These are phyloP conservation scores for Zosterops borbonicus DNA, from an alignment of 2,113 vertebrate species.

Conservation along the genomic window DNA sequence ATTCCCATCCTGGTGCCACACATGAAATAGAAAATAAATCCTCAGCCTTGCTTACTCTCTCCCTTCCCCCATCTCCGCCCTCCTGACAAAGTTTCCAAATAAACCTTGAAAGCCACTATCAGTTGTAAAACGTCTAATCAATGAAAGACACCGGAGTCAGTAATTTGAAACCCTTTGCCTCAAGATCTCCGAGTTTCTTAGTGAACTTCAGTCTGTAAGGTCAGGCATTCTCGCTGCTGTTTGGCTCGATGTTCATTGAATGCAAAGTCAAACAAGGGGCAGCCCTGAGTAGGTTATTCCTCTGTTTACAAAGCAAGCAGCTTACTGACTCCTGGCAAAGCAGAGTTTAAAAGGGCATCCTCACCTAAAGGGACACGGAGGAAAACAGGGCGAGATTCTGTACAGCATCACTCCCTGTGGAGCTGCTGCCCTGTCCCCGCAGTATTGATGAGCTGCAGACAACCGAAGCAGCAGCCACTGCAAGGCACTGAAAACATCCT, in stretches of 20 bases:
- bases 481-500: neutral
- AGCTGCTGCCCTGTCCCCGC: neutral
- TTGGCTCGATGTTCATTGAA: constrained; percentile 32
- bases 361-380: neutral
- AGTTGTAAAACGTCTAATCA: constrained; percentile 35
- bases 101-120: constrained; percentile 56
- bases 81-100: constrained; percentile 43
- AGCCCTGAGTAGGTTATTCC: neutral
- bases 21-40: neutral
- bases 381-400: neutral
- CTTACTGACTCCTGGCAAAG: neutral
- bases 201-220: constrained; percentile 20
- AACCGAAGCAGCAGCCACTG: neutral
- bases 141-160: constrained; percentile 36
- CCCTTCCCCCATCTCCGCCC: constrained; percentile 7
- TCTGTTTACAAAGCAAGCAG: constrained; percentile 56
- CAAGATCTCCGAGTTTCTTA: neutral
- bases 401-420: neutral
- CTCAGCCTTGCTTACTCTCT: neutral
- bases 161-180: constrained; percentile 43
- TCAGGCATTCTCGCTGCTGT: constrained; percentile 35
- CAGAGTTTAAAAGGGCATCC: neutral
- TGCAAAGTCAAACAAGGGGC: constrained; percentile 51
- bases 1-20: neutral
- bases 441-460: neutral